Evolutionary conservation across 2,888 invertebrate genomes (phyloP), one percentile per base, ranked within the genome.

Genomic region (Leptogaster cylindrica): DNA sequence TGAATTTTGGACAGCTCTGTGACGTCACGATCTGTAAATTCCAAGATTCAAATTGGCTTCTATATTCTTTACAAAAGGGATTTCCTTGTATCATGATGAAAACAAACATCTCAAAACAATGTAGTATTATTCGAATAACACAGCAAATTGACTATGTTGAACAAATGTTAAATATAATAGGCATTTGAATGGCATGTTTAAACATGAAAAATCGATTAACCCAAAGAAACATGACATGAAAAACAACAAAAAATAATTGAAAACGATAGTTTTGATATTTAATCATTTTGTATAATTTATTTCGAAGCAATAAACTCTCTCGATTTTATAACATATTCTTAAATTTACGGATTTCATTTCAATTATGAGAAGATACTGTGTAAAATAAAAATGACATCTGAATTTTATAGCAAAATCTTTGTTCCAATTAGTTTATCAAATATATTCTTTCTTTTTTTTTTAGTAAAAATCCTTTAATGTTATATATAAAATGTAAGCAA

Each of bases 161-260:
- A n/a, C n/a, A n/a, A n/a, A n/a, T n/a, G n/a, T n/a, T n/a, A n/a
- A n/a, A n/a, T n/a, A n/a, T n/a, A n/a, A n/a, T n/a, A n/a, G n/a
- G n/a, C n/a, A n/a, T n/a, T n/a, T n/a, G n/a, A n/a, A n/a, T 41
- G 41, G 61, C 16, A 61, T 44, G 41, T 27, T 41, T 31, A 44
- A 61, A 44, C 27, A 61, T 61, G 61, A n/a, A n/a, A n/a, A n/a
- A n/a, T n/a, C n/a, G n/a, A n/a, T n/a, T n/a, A n/a, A n/a, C n/a
- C n/a, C n/a, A n/a, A n/a, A n/a, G n/a, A n/a, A n/a, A n/a, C n/a
- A n/a, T n/a, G n/a, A n/a, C n/a, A n/a, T n/a, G n/a, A n/a, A 55
- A 55, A 52, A 28, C 23, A 66, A 66, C 52, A 31, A 52, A 66
- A 66, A 44, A 44, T 66, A 52, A 66, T 52, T 66, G 44, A 66